Percentiles rank a stretch among this genome's conserved stretches.
phyloP scores from a whole-genome alignment of 53 echinoderm and acorn worm genomes.

The Astropecten irregularis region DNA sequence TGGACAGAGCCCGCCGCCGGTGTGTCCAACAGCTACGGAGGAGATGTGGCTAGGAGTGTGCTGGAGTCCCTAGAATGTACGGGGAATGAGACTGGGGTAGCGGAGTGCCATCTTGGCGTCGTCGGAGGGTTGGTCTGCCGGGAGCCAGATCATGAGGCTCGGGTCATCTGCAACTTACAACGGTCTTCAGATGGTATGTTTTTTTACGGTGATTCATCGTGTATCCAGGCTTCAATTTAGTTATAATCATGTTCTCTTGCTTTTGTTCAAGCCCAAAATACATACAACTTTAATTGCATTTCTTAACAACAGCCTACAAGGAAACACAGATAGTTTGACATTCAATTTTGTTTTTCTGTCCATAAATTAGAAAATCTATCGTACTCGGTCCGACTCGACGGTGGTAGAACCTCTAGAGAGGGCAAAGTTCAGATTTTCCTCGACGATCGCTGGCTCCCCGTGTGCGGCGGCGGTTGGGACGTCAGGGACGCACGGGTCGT shows the following conservation, averaged over 20 bases:
- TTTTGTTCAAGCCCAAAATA: no score
- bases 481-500: slow-evolving; percentile 61
- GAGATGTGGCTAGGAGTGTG: background rate
- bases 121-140: slow-evolving; percentile 24
- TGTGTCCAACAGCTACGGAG: background rate
- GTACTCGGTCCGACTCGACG: slow-evolving; percentile 52
- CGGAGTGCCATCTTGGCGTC: background rate
- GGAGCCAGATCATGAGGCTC: slow-evolving; percentile 4
- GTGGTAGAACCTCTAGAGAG: slow-evolving; percentile 38
- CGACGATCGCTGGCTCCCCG: slow-evolving; percentile 52
- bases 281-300: no score
- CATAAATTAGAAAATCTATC: background rate
- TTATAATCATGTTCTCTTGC: no score
- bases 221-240: no score
- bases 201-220: no score
- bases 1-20: slow-evolving; percentile 18
- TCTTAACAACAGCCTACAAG: no score
- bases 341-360: background rate
- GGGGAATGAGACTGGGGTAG: slow-evolving; percentile 12
- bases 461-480: slow-evolving; percentile 66
- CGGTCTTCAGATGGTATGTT: no score
- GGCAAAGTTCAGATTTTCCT: slow-evolving; percentile 59
- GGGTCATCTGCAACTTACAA: slow-evolving; percentile 17
- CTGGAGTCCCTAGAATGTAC: background rate
- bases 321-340: no score